Conservation (phyloP, 2,888 invertebrate genomes). For the Bruchidius siliquastri region DNA sequence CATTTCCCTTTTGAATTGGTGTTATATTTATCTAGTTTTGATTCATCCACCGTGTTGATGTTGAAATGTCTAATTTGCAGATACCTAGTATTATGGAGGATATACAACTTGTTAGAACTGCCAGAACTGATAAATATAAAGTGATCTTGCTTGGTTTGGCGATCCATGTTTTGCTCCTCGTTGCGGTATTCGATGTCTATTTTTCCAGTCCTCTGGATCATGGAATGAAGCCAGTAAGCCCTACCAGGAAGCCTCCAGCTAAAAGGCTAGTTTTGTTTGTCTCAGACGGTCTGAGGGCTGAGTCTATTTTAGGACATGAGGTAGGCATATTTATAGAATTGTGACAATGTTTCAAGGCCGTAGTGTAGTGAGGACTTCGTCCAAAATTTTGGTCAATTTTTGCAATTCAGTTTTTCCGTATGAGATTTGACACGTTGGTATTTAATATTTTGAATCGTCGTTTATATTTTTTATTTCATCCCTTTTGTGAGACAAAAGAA, state of each 20-base stretch:
- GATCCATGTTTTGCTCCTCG: constrained; percentile 71
- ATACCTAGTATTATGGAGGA: not conserved
- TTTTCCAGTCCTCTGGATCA: constrained; percentile 84
- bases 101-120: not conserved
- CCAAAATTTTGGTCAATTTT: too few relatives aligned
- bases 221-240: constrained; percentile 56
- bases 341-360: too few relatives aligned
- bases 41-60: not conserved
- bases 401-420: too few relatives aligned
- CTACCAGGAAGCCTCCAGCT: constrained; percentile 55
- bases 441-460: too few relatives aligned
- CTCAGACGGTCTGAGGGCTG: constrained; percentile 88
- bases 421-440: too few relatives aligned
- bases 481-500: too few relatives aligned
- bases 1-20: not conserved
- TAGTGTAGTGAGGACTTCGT: too few relatives aligned
- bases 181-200: constrained; percentile 88
- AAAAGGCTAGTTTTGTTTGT: constrained; percentile 82
- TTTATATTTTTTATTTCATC: too few relatives aligned
- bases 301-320: constrained; percentile 27
- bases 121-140: constrained; percentile 21
- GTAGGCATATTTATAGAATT: not conserved
- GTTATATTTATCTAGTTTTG: not conserved
- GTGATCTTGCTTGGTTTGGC: constrained; percentile 49
- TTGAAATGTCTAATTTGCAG: not conserved